Conservation (phyloP, 2,888 invertebrate genomes). For the Meiosimyza decipiens region DNA sequence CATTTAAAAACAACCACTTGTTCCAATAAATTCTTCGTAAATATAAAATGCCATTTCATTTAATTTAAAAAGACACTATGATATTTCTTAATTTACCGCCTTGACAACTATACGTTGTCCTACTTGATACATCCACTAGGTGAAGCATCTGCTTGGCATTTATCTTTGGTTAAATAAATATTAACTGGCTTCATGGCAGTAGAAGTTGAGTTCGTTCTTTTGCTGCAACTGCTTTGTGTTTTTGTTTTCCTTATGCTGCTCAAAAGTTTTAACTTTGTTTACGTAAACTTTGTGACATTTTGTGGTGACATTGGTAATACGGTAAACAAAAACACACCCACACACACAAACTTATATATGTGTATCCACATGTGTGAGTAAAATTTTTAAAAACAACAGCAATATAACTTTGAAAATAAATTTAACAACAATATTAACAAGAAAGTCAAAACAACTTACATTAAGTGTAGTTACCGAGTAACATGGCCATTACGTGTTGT, state of each 20-base stretch:
- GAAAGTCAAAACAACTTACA: background rate
- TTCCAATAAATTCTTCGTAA: no score
- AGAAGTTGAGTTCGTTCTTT: background rate
- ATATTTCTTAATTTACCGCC: no score
- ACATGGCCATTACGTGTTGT: constrained; percentile 1
- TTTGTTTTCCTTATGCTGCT: background rate
- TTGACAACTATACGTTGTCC: no score
- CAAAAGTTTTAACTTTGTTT: constrained; percentile 9
- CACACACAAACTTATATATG: background rate
- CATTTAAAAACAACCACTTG: no score
- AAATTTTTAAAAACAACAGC: constrained; percentile 4
- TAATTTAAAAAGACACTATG: no score
- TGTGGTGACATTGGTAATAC: constrained; percentile 22
- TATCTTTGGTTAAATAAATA: constrained; percentile 29
- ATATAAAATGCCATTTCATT: no score
- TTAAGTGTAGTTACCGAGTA: background rate
- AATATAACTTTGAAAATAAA: constrained; percentile 7
- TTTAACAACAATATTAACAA: constrained; percentile 13
- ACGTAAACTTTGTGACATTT: constrained; percentile 26
- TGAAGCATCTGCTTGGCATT: background rate
- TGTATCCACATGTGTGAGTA: no score
- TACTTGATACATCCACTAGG: no score
- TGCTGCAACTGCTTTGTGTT: background rate
- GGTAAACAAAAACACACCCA: background rate
- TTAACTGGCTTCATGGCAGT: constrained; percentile 20